Conservation (phyloP, 2,888 invertebrate genomes). For the Exocentrus adspersus region DNA sequence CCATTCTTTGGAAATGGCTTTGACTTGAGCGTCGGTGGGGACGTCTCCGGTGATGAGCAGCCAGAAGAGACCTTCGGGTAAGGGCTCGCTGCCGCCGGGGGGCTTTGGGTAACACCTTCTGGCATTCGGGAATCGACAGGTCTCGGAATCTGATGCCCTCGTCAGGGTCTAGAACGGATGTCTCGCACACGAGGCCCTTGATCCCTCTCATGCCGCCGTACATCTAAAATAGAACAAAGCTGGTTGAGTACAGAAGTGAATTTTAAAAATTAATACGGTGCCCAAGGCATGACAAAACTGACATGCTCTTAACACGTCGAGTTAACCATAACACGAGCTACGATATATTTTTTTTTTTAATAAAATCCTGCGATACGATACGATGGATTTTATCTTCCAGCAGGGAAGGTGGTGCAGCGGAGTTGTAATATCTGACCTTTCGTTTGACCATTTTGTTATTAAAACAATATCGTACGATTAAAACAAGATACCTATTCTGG, state of each 20-base stretch:
- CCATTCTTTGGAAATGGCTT: slow-evolving; percentile 83
- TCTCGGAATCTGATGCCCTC: slow-evolving; percentile 97
- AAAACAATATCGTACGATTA: too few relatives aligned
- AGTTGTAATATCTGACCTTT: too few relatives aligned
- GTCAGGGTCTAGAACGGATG: slow-evolving; percentile 93
- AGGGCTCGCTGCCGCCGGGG: slow-evolving; percentile 82
- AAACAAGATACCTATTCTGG: too few relatives aligned
- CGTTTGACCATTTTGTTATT: too few relatives aligned
- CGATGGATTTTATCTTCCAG: too few relatives aligned
- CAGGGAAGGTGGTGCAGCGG: too few relatives aligned
- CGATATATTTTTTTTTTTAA: too few relatives aligned
- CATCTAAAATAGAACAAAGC: slow-evolving; percentile 67
- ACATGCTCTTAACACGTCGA: too few relatives aligned
- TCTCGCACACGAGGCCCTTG: slow-evolving; percentile 94
- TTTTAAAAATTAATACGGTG: too few relatives aligned
- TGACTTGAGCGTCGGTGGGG: slow-evolving; percentile 82
- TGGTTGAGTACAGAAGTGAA: background rate
- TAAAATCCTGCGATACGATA: too few relatives aligned
- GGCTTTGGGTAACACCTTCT: slow-evolving; percentile 86
- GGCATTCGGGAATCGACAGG: slow-evolving; percentile 92
- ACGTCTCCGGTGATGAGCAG: slow-evolving; percentile 89
- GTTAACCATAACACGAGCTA: background rate
- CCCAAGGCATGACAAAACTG: too few relatives aligned
- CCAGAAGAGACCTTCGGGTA: slow-evolving; percentile 97
- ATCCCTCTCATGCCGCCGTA: slow-evolving; percentile 97